A percentile compares a stretch with the other conserved stretches of the same genome.
phyloP scores from a whole-genome alignment of 2,797 vertebrate genomes.

The Xenops minutus region DNA sequence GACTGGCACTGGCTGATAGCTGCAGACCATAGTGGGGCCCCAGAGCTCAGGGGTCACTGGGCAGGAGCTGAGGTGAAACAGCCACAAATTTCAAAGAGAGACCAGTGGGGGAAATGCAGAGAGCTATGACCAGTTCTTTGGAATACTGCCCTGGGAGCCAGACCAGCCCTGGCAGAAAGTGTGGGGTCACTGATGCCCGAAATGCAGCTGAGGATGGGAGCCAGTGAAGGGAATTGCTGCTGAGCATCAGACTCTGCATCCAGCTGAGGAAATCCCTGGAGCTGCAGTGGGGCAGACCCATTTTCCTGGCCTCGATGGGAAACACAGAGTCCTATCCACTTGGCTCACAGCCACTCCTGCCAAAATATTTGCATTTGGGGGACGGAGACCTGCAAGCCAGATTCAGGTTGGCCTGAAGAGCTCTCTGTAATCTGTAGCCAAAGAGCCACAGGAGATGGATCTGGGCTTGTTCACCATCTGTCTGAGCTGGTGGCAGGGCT shows the following conservation, averaged over 20 bases:
- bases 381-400: neutral
- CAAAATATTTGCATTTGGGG: neutral
- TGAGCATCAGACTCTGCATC: neutral
- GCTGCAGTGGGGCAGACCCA: neutral
- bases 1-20: neutral
- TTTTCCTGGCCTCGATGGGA: neutral
- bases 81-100: neutral
- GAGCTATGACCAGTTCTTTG: rapidly evolving
- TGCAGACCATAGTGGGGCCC: rapidly evolving
- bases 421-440: neutral
- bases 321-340: neutral
- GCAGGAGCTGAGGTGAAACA: neutral
- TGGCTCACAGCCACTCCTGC: neutral
- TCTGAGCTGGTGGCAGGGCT: neutral
- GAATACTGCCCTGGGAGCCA: neutral
- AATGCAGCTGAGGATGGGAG: neutral
- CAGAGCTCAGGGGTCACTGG: neutral
- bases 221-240: neutral
- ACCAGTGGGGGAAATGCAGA: neutral
- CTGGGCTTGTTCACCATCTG: neutral
- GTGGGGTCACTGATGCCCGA: neutral
- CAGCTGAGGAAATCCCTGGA: neutral
- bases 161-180: neutral
- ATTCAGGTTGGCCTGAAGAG: neutral
- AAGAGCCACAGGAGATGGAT: neutral